phyloP scores from a whole-genome alignment of 2,888 invertebrate species.

The Saturnia pavonia region DNA sequence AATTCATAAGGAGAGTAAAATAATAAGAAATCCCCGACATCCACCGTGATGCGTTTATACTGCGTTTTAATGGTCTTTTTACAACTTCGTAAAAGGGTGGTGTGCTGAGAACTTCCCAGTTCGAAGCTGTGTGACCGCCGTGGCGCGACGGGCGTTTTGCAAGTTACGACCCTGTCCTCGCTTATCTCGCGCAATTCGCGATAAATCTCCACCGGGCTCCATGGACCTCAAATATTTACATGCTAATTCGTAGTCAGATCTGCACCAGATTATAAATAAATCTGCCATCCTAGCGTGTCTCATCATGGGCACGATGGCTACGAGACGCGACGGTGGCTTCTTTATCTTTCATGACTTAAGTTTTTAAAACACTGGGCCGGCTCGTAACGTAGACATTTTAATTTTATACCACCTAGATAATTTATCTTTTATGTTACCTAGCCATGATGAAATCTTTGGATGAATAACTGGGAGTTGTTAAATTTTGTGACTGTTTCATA shows the following conservation, averaged over 20 bases:
- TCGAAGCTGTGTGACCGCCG: conserved; percentile 33
- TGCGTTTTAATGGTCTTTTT: conserved; percentile 81
- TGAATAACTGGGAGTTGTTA: conserved; percentile 44
- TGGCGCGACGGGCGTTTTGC: conserved; percentile 62
- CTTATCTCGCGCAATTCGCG: conserved; percentile 74
- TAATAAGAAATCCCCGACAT: conserved; percentile 59
- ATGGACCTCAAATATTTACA: conserved; percentile 81
- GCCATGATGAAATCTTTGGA: conserved; percentile 50
- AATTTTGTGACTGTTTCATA: conserved; percentile 37
- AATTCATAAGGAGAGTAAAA: conserved; percentile 79
- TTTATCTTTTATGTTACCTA: conserved; percentile 62
- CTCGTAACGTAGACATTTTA: conserved; percentile 61
- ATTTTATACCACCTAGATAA: conserved; percentile 69
- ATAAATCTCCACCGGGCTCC: conserved; percentile 77
- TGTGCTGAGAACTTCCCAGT: conserved; percentile 50
- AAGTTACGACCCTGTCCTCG: conserved; percentile 64
- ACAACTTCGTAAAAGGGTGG: conserved; percentile 80
- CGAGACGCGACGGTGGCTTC: conserved; percentile 49
- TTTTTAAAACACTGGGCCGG: conserved; percentile 66
- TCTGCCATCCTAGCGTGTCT: conserved; percentile 60
- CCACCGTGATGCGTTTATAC: conserved; percentile 77
- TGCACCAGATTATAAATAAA: conserved; percentile 80
- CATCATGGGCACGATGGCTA: conserved; percentile 54
- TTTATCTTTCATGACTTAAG: conserved; percentile 77
- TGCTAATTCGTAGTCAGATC: conserved; percentile 80